Conservation (phyloP, 2,113 vertebrate genomes). For the Mesitornis unicolor region DNA sequence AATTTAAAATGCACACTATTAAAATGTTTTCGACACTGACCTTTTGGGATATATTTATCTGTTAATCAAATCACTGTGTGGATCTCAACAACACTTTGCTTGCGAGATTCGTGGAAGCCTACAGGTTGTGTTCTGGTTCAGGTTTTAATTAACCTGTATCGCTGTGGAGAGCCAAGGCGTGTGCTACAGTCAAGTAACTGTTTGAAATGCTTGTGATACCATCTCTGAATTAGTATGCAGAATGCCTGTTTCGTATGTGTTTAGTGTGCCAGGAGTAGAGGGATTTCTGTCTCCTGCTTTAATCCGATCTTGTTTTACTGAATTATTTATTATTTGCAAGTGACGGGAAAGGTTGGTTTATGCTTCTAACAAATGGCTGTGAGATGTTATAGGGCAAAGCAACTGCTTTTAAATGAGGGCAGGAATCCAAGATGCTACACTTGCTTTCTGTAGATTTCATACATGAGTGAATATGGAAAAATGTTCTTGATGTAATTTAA, state of each 20-base stretch:
- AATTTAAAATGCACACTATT: not conserved
- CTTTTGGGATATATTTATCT: not conserved
- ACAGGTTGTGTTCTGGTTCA: not conserved
- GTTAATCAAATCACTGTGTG: not conserved
- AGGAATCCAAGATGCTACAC: not conserved
- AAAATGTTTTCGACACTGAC: not conserved
- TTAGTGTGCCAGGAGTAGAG: not conserved
- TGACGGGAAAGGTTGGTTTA: not conserved
- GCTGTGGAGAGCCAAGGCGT: not conserved
- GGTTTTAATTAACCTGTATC: rapidly evolving
- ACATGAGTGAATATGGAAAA: not conserved
- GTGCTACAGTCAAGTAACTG: not conserved
- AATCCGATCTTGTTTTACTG: not conserved
- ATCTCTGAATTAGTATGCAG: not conserved
- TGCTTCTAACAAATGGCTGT: not conserved
- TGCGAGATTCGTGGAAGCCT: not conserved
- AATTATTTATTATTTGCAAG: conserved; percentile 59
- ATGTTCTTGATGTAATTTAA: not conserved
- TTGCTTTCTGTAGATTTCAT: not conserved
- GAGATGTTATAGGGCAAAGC: not conserved
- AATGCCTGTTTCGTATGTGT: not conserved
- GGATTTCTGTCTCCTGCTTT: not conserved
- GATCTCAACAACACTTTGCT: not conserved
- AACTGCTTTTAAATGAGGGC: not conserved
- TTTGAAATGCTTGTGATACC: not conserved